Conservation (phyloP, 1,140 invertebrate genomes). For the Bombus soroeensis region DNA sequence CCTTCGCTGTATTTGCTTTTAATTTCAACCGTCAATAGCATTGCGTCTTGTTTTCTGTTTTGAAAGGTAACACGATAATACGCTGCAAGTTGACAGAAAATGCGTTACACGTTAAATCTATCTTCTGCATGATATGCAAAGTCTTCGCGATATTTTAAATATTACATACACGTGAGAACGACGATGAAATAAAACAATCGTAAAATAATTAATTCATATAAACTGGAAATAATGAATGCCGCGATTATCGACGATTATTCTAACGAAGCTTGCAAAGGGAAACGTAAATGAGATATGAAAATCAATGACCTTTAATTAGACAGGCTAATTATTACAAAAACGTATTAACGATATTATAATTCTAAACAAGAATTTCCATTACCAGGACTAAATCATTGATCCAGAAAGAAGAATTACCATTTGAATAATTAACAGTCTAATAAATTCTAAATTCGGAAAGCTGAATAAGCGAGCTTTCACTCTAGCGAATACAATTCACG, state of each 20-base stretch:
- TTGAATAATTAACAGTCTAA: not conserved
- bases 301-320: too few species aligned
- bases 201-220: not conserved
- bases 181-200: not conserved
- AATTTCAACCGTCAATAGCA: too few species aligned
- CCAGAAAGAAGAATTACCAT: not conserved
- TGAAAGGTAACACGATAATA: not conserved
- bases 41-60: not conserved
- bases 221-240: not conserved
- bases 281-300: not conserved
- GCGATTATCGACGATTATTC: not conserved
- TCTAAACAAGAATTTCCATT: not conserved
- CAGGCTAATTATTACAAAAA: too few species aligned
- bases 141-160: not conserved
- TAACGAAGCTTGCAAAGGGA: not conserved
- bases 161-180: not conserved
- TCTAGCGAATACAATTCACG: not conserved
- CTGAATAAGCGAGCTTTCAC: not conserved
- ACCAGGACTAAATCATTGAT: not conserved
- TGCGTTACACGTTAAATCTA: not conserved
- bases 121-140: not conserved
- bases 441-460: not conserved
- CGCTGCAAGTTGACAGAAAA: not conserved
- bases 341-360: not conserved
- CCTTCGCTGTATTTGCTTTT: too few species aligned